A percentile compares a stretch with the other conserved stretches of the same genome.
phyloP scores from a whole-genome alignment of 1,140 invertebrate genomes.

The Adoxophyes honmai region DNA sequence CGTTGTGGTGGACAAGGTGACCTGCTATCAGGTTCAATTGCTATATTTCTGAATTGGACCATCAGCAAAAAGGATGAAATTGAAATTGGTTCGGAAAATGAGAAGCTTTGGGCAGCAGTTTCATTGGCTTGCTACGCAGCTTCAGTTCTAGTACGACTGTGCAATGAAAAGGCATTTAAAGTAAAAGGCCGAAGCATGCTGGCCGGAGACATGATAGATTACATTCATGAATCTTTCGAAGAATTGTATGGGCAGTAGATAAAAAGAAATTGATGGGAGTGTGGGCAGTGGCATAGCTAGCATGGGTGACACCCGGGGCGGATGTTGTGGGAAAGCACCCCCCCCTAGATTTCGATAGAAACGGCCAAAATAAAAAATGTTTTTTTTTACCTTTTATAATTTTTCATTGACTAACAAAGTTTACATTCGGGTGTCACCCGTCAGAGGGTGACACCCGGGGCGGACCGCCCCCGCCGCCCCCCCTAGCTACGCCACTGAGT shows the following conservation, averaged over 20 bases:
- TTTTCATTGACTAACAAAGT: too few relatives aligned
- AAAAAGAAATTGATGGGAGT: too few relatives aligned
- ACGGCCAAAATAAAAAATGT: too few relatives aligned
- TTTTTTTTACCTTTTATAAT: too few relatives aligned
- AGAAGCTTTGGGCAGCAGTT: slow-evolving; percentile 76
- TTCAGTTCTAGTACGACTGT: slow-evolving; percentile 87
- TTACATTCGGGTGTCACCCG: too few relatives aligned
- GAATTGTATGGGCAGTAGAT: slow-evolving; percentile 77
- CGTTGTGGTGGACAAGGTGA: slow-evolving; percentile 99
- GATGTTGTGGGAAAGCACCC: too few relatives aligned
- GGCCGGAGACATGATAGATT: slow-evolving; percentile 90
- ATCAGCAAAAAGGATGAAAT: slow-evolving; percentile 60
- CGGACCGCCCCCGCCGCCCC: too few relatives aligned
- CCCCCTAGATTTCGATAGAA: too few relatives aligned
- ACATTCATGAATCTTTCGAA: slow-evolving; percentile 86
- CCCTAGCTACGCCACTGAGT: too few relatives aligned
- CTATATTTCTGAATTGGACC: slow-evolving; percentile 92
- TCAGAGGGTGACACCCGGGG: too few relatives aligned
- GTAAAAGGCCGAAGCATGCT: slow-evolving; percentile 89
- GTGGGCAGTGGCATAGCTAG: too few relatives aligned
- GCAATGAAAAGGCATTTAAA: slow-evolving; percentile 87
- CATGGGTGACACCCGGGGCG: too few relatives aligned
- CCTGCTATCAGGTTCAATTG: slow-evolving; percentile 90
- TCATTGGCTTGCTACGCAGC: slow-evolving; percentile 90
- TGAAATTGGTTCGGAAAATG: slow-evolving; percentile 47